phyloP scores from a whole-genome alignment of 2,797 vertebrate species.

The Dipus sagitta region DNA sequence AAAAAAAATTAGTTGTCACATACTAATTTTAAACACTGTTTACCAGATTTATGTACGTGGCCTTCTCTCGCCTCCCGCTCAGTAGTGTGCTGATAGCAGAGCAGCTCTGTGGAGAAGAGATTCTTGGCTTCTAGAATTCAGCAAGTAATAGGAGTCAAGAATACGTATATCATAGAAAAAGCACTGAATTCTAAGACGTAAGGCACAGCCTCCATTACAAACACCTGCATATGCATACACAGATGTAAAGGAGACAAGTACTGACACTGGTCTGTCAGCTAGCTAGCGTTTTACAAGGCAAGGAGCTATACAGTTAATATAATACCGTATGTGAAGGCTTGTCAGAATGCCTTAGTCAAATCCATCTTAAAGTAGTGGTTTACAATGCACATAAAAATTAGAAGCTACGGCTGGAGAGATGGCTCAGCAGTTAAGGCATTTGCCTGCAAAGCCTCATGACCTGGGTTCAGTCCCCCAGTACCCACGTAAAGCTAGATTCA shows the following conservation, averaged over 20 bases:
- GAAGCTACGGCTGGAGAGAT: no score
- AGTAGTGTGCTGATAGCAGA: conserved; percentile 32
- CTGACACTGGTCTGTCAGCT: not conserved
- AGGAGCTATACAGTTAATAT: not conserved
- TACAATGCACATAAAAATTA: not conserved
- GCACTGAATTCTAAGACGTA: not conserved
- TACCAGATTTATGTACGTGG: conserved; percentile 75
- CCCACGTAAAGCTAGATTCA: no score
- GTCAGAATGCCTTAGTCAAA: conserved; percentile 12
- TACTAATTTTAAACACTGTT: conserved; percentile 81
- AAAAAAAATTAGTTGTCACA: conserved; percentile 67
- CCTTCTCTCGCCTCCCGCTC: conserved; percentile 69
- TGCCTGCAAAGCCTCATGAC: no score
- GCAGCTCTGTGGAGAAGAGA: conserved; percentile 5
- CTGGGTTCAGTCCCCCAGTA: no score
- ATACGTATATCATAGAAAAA: not conserved
- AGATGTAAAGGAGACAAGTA: not conserved
- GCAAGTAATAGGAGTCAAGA: conserved; percentile 15
- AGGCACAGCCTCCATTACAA: not conserved
- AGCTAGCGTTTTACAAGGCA: not conserved
- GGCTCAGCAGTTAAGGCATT: no score
- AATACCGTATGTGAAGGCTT: not conserved
- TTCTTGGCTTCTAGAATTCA: conserved; percentile 37
- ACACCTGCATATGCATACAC: not conserved
- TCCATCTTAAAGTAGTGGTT: not conserved